A percentile compares a stretch with the other conserved stretches of the same genome.
phyloP scores from a whole-genome alignment of 2,888 invertebrate species.

The Andricus curvator region DNA sequence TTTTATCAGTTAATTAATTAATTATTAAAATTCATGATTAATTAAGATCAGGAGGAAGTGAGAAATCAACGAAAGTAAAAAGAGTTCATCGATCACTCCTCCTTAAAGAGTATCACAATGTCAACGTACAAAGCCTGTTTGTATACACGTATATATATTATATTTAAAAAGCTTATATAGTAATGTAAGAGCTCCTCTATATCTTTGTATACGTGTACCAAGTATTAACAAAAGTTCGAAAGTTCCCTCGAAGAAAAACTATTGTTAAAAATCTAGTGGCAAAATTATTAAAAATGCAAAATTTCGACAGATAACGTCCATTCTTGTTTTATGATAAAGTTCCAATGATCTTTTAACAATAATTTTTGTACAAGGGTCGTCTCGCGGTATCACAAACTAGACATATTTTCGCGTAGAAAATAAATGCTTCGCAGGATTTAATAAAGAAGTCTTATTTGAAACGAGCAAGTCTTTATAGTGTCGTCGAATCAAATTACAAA shows the following conservation, averaged over 20 bases:
- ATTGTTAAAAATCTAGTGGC: neutral
- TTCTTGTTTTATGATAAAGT: too few relatives aligned
- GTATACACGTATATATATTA: slow-evolving; percentile 42
- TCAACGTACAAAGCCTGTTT: slow-evolving; percentile 70
- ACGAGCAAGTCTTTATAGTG: neutral
- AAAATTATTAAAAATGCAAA: neutral
- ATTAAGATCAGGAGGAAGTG: slow-evolving; percentile 31
- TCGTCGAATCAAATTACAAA: slow-evolving; percentile 18
- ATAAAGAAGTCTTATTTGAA: slow-evolving; percentile 35
- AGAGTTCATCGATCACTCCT: slow-evolving; percentile 47
- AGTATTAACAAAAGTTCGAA: neutral
- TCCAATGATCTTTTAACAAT: slow-evolving; percentile 44
- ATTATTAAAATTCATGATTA: slow-evolving; percentile 9
- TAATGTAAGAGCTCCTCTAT: slow-evolving; percentile 18
- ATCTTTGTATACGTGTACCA: slow-evolving; percentile 23
- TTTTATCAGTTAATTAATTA: slow-evolving; percentile 14
- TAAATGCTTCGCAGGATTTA: slow-evolving; percentile 45
- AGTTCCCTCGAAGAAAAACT: neutral
- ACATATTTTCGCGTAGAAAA: slow-evolving; percentile 10
- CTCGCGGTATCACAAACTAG: slow-evolving; percentile 53
- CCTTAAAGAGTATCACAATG: slow-evolving; percentile 73
- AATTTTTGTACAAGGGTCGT: slow-evolving; percentile 43
- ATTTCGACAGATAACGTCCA: too few relatives aligned
- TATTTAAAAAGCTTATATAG: slow-evolving; percentile 17
- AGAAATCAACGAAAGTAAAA: slow-evolving; percentile 15